These are phyloP conservation scores for Tholera decimalis DNA, from an alignment of 2,888 invertebrate genomes.

Conservation along the genomic window DNA sequence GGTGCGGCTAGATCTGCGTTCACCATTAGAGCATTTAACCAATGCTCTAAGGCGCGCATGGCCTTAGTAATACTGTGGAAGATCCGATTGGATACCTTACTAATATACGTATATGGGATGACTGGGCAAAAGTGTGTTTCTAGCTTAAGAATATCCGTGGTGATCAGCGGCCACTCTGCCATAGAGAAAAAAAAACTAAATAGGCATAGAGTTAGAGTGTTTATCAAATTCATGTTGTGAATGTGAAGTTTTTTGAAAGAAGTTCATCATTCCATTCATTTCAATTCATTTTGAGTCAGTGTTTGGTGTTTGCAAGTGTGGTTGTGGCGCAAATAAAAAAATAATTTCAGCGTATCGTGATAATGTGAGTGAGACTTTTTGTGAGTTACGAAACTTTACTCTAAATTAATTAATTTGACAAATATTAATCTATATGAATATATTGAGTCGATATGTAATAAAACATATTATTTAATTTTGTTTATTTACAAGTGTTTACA, in stretches of 20 bases:
- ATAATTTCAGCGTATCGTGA: not conserved
- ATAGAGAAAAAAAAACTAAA: not conserved
- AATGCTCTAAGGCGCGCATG: no score
- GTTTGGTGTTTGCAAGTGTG: slow-evolving; percentile 17
- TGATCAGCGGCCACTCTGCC: not conserved
- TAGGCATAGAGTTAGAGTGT: slow-evolving; percentile 24
- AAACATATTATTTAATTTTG: slow-evolving; percentile 13
- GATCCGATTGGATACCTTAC: not conserved
- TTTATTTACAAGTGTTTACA: slow-evolving; percentile 22
- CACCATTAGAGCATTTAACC: no score
- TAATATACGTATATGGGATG: not conserved
- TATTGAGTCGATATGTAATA: not conserved
- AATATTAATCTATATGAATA: not conserved
- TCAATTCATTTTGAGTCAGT: slow-evolving; percentile 15
- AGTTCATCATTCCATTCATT: slow-evolving; percentile 21
- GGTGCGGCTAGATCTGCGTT: no score
- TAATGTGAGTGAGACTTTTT: slow-evolving; percentile 13
- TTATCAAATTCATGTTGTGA: not conserved
- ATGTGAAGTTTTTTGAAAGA: slow-evolving; percentile 7
- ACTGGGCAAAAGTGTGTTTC: not conserved
- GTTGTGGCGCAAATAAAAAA: not conserved
- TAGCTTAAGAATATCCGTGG: not conserved
- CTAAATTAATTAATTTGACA: not conserved
- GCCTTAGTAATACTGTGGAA: no score
- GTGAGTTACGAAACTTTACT: not conserved